Evolutionary conservation across 2,113 vertebrate species (phyloP).

Genomic region (Apteryx owenii): DNA sequence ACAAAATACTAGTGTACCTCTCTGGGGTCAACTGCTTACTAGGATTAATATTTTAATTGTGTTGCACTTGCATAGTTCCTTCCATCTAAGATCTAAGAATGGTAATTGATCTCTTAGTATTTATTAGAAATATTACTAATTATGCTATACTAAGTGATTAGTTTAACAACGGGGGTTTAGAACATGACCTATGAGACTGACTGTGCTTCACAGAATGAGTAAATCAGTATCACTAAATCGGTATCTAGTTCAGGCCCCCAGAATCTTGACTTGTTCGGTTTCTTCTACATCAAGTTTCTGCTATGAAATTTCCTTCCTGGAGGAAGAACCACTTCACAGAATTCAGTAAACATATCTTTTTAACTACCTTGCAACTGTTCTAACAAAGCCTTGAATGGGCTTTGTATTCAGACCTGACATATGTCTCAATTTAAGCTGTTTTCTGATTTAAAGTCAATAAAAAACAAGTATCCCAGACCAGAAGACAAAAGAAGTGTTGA

Average conservation of each 20-base stretch:
- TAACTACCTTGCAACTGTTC: not conserved
- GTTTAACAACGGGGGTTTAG: not conserved
- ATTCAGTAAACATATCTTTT: not conserved
- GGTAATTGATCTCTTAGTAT: not conserved
- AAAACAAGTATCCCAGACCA: not conserved
- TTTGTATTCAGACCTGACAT: not conserved
- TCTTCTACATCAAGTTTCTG: not conserved
- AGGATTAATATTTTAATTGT: not conserved
- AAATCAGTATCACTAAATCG: not conserved
- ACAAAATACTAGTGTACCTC: not conserved
- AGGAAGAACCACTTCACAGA: not conserved
- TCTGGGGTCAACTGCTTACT: not conserved
- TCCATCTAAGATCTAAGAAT: not conserved
- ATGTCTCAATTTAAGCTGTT: not conserved
- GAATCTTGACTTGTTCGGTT: not conserved
- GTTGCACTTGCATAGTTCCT: not conserved
- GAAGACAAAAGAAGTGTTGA: not conserved
- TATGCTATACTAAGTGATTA: not conserved
- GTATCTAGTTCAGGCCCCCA: not conserved
- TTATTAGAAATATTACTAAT: not conserved
- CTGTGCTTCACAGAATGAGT: not conserved
- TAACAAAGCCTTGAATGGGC: not conserved
- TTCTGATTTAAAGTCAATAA: not conserved
- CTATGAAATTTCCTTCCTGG: not conserved
- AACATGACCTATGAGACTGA: not conserved